A percentile compares a stretch with the other conserved stretches of the same genome.
phyloP scores from a whole-genome alignment of 2,113 vertebrate species.

The Hyaena hyaena region DNA sequence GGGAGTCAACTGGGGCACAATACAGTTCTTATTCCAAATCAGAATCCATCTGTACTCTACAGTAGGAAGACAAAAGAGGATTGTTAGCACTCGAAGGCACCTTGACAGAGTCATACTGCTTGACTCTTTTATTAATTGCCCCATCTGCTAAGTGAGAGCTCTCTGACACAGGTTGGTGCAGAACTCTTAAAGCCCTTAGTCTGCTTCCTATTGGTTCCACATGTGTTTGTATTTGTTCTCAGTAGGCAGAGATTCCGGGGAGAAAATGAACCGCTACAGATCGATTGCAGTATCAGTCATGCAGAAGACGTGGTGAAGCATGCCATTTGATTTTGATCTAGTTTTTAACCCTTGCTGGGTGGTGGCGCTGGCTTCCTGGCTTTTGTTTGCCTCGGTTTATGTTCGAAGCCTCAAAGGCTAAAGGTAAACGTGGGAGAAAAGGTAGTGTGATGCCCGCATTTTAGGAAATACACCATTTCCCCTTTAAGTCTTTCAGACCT shows the following conservation, averaged over 20 bases:
- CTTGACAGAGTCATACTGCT: constrained; percentile 85
- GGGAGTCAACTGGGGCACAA: constrained; percentile 80
- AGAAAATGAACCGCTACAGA: constrained; percentile 90
- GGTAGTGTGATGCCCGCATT: constrained; percentile 22
- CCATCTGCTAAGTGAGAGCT: constrained; percentile 89
- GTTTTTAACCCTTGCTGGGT: constrained; percentile 81
- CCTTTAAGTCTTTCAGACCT: constrained; percentile 66
- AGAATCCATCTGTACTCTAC: constrained; percentile 85
- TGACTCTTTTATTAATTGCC: constrained; percentile 89
- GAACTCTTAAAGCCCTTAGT: constrained; percentile 85
- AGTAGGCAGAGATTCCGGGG: constrained; percentile 89
- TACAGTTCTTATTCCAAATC: constrained; percentile 83
- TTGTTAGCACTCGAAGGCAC: constrained; percentile 88
- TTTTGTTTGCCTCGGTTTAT: constrained; percentile 25
- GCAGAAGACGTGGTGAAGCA: constrained; percentile 86
- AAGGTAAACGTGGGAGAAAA: constrained; percentile 1
- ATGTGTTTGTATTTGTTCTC: constrained; percentile 92
- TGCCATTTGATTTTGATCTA: constrained; percentile 81
- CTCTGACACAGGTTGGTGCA: constrained; percentile 87
- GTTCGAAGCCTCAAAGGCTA: neutral
- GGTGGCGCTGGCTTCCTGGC: neutral
- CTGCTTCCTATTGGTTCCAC: constrained; percentile 92
- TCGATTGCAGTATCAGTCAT: constrained; percentile 90
- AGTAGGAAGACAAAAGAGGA: constrained; percentile 88
- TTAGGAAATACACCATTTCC: constrained; percentile 61